Conservation (phyloP, 2,113 vertebrate species). For the Oceanites oceanicus region DNA sequence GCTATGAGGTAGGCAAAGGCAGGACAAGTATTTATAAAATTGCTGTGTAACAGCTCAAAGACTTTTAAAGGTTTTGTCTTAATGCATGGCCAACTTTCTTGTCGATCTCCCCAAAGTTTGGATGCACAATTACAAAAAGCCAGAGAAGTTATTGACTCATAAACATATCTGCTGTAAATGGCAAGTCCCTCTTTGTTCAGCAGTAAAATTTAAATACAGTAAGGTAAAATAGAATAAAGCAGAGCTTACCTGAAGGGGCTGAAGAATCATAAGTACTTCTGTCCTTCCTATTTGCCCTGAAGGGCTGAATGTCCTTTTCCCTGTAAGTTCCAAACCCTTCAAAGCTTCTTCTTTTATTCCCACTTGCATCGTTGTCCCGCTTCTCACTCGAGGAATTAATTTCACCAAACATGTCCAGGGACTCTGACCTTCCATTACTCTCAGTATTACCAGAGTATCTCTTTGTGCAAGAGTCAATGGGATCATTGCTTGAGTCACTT, state of each 20-base stretch:
- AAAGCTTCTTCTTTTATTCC: constrained; percentile 85
- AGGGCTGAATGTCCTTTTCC: constrained; percentile 89
- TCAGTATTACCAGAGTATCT: constrained; percentile 80
- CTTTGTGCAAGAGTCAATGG: constrained; percentile 86
- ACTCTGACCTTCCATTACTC: constrained; percentile 69
- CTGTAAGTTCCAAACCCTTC: constrained; percentile 88
- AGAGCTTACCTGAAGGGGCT: constrained; percentile 83
- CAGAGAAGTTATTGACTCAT: neutral
- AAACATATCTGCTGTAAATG: neutral
- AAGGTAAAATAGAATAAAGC: neutral
- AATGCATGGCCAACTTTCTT: neutral
- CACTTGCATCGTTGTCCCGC: constrained; percentile 80
- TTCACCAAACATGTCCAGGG: constrained; percentile 85
- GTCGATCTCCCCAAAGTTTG: neutral
- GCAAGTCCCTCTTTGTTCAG: neutral
- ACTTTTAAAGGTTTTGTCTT: neutral
- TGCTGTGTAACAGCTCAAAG: neutral
- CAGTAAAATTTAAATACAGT: neutral
- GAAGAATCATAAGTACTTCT: constrained; percentile 81
- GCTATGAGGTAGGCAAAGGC: neutral
- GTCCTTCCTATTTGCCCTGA: constrained; percentile 85
- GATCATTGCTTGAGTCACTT: constrained; percentile 82
- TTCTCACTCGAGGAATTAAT: constrained; percentile 78
- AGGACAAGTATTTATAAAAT: neutral
- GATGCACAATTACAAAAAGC: neutral